Conservation (phyloP, 1,140 invertebrate species). For the Trachymyrmex septentrionalis region DNA sequence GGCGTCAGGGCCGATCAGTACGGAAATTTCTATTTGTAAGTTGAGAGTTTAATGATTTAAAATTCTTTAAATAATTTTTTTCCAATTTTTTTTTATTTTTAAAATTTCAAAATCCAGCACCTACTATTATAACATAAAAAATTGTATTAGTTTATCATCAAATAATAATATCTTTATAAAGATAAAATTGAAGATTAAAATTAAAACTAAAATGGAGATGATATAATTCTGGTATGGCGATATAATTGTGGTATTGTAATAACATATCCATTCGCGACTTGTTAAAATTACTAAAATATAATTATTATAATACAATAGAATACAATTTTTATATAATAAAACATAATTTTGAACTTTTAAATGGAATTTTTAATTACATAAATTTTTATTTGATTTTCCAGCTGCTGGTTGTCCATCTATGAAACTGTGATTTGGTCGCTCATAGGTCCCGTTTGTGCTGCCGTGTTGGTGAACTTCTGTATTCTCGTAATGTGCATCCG, state of each 20-base stretch:
- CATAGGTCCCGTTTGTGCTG: slow-evolving; percentile 93
- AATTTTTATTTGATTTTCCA: slow-evolving; percentile 83
- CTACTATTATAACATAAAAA: slow-evolving; percentile 18
- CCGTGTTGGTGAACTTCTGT: slow-evolving; percentile 92
- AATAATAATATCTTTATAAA: neutral
- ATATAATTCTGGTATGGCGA: neutral
- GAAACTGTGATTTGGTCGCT: slow-evolving; percentile 97
- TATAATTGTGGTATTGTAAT: neutral
- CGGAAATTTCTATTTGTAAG: slow-evolving; percentile 97
- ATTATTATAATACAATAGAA: neutral
- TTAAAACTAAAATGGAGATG: slow-evolving; percentile 20
- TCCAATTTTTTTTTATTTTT: too few relatives aligned
- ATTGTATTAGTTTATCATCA: neutral
- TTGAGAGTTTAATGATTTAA: slow-evolving; percentile 74
- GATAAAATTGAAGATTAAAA: slow-evolving; percentile 20
- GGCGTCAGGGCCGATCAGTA: slow-evolving; percentile 98
- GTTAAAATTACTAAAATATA: neutral
- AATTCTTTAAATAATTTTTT: neutral
- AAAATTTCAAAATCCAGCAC: neutral
- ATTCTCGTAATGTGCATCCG: slow-evolving; percentile 94
- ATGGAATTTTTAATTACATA: neutral
- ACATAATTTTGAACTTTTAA: neutral
- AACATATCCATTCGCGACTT: neutral
- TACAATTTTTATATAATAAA: too few relatives aligned
- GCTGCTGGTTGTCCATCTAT: slow-evolving; percentile 98